Conservation (phyloP, 2,113 vertebrate species). For the Phrynocephalus versicolor region DNA sequence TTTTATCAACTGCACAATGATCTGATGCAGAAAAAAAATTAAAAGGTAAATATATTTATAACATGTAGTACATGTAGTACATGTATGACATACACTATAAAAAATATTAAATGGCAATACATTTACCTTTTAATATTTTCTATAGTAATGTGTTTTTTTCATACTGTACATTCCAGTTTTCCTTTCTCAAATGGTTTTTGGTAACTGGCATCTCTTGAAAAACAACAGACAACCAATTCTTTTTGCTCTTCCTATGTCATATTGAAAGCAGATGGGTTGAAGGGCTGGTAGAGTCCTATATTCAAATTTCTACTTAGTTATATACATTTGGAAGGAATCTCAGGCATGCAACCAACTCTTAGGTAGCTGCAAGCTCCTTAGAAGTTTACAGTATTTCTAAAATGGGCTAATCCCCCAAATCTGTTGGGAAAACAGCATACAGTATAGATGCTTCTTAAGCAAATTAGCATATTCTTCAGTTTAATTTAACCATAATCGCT, state of each 20-base stretch:
- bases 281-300: neutral
- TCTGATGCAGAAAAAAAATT: neutral
- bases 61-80: too few relatives aligned
- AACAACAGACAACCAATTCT: neutral
- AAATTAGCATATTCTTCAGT: neutral
- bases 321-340: neutral
- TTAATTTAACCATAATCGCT: neutral
- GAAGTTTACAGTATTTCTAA: neutral
- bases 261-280: neutral
- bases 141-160: neutral
- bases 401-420: neutral
- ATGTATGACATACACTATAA: too few relatives aligned
- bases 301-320: neutral
- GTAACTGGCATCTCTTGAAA: neutral
- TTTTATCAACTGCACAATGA: neutral
- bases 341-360: neutral
- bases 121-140: neutral
- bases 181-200: neutral
- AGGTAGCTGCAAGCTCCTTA: neutral
- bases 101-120: too few relatives aligned
- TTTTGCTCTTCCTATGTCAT: neutral
- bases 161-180: neutral
- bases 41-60: too few relatives aligned
- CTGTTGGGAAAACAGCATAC: neutral
- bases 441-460: neutral